Base-by-base conservation (phyloP, 2,113 vertebrate genomes). In the Cynoglossus semilaevis region DNA sequence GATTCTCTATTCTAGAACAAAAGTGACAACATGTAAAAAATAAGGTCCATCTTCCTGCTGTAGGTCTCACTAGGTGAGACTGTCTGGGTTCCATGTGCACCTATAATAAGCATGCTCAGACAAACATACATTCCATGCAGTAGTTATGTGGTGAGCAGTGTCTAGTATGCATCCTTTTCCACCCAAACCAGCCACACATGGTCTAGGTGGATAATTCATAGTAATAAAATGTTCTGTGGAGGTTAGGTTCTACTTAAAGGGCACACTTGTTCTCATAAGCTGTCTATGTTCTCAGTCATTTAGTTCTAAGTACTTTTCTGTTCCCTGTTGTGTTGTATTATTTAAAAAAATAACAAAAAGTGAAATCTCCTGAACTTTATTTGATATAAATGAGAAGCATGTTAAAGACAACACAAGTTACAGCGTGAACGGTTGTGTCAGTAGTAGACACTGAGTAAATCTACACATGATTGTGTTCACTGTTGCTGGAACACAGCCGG, bases 71-170 rank as follows among this genome's bases (percentile, higher is more conserved):
- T 34, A 73, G 86, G 79, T 80, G 75, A 85, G 74, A 52, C 80
- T 79, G 57, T 83, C 63, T 74, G 77, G 77, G 81, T 70, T 80
- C 70, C 63, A 79, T 74, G 70, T 64, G 77, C 60, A 85, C 72
- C 77, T 88, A 87, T 87, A 77, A 81, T 85, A 77, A 86, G 78
- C 85, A 73, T 88, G 78, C 83, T 87, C 83, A 92, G 91, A 93
- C 92, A 86, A 87, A 91, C 67, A 87, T 84, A 83, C 89, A 92
- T 93, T 94, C 91, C 90, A 90, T 82, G 88, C 80, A 67, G 76
- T 87, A 87, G 88, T 85, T 85, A 73, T 77, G 88, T 65, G 86
- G 84, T 83, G 46, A 88, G 88, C 89, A 67, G 87, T 90, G 90
- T 94, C 90, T 93, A 91, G 85, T 57, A 76, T 86, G 29, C 44